These are phyloP conservation scores for Cephus pygmeus DNA, from an alignment of 2,888 invertebrate genomes.

Conservation along the genomic window DNA sequence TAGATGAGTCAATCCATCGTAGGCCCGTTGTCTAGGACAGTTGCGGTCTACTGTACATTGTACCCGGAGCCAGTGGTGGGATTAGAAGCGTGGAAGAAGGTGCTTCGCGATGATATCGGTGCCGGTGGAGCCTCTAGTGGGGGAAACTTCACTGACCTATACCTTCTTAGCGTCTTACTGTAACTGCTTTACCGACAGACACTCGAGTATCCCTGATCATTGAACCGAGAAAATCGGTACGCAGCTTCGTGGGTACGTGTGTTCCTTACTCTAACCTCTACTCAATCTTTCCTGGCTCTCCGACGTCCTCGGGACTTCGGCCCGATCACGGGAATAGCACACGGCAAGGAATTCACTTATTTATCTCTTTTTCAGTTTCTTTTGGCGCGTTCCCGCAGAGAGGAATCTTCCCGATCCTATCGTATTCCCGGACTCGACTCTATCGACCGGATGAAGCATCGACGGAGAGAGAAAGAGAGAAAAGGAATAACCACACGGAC, in stretches of 20 bases:
- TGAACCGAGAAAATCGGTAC: not conserved
- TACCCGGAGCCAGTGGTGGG: not conserved
- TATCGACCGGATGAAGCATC: slow-evolving; percentile 33
- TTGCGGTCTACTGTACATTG: slow-evolving; percentile 17
- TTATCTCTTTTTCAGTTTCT: not conserved
- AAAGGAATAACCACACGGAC: not conserved
- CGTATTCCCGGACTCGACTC: not conserved
- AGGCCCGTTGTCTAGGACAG: slow-evolving; percentile 62
- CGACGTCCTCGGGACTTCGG: not conserved
- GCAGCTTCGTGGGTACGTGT: not conserved
- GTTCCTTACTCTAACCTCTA: too few species aligned
- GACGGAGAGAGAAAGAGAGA: slow-evolving; percentile 21
- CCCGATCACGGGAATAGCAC: not conserved
- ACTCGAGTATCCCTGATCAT: not conserved
- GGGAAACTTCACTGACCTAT: slow-evolving; percentile 63
- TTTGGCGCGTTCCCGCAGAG: not conserved
- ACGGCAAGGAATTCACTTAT: not conserved
- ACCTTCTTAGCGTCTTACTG: slow-evolving; percentile 32
- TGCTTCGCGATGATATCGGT: not conserved
- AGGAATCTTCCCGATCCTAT: not conserved
- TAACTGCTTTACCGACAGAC: not conserved
- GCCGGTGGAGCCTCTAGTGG: slow-evolving; percentile 26
- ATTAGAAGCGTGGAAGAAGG: not conserved
- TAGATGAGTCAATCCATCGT: slow-evolving; percentile 61
- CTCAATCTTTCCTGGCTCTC: not conserved